Evolutionary conservation across 1,140 invertebrate genomes (phyloP), one percentile per base, ranked within the genome.

Genomic region (Samia ricini): DNA sequence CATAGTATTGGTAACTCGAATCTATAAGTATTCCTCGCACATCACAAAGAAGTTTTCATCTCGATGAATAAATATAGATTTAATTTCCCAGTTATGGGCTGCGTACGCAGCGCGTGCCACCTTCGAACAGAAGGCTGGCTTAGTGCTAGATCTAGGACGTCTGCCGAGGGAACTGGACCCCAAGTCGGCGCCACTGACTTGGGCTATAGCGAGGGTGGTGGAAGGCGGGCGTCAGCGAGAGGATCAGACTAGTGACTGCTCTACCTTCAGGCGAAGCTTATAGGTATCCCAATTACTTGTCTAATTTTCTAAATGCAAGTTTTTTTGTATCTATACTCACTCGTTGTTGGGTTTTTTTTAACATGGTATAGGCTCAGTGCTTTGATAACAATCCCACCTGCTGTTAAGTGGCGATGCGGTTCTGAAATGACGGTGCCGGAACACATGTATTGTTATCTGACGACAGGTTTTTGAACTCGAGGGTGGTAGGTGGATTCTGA

Each of bases 1-100:
- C n/a, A n/a, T n/a, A n/a, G n/a, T n/a, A n/a, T n/a, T n/a, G n/a
- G n/a, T n/a, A n/a, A n/a, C n/a, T n/a, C n/a, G n/a, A n/a, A n/a
- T n/a, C n/a, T n/a, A n/a, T n/a, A n/a, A n/a, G n/a, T n/a, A n/a
- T n/a, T n/a, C n/a, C n/a, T n/a, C n/a, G n/a, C n/a, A n/a, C n/a
- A n/a, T n/a, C n/a, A n/a, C n/a, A n/a, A n/a, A n/a, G n/a, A n/a
- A n/a, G n/a, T n/a, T n/a, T n/a, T n/a, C n/a, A n/a, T n/a, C n/a
- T n/a, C n/a, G n/a, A 29, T 29, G 10, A 8, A 10, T 29, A 29
- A 8, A 29, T 1, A 29, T 29, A 10, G 49, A 18, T 51, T 56
- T 52, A 36, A 50, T 63, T 50, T 71, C 62, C n/a, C 69, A 82
- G 79, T 10, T 82, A 19, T 82, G 79, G 79, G 70, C 79, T 3